These are phyloP conservation scores for Noctua janthina DNA, from an alignment of 2,888 invertebrate species.

Conservation along the genomic window DNA sequence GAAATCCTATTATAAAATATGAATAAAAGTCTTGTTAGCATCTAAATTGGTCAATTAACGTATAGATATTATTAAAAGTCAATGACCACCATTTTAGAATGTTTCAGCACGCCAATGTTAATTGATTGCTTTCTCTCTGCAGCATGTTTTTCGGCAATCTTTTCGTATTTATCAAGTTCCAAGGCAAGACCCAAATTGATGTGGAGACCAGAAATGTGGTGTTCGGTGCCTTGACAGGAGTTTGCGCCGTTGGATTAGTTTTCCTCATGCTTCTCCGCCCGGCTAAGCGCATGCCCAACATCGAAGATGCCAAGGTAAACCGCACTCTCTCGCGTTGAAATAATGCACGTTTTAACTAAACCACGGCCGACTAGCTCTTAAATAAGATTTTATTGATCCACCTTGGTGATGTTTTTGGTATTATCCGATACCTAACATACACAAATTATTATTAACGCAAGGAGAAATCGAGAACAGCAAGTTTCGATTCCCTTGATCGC, in stretches of 20 bases:
- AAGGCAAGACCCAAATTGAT: conserved; percentile 94
- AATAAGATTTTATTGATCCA: conserved; percentile 52
- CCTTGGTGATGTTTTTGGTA: conserved; percentile 53
- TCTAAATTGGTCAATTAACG: conserved; percentile 52
- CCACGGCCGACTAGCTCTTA: conserved; percentile 55
- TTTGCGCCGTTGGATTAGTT: conserved; percentile 93
- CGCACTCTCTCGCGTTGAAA: conserved; percentile 35
- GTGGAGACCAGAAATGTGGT: conserved; percentile 93
- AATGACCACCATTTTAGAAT: conserved; percentile 21
- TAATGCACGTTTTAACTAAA: conserved; percentile 40
- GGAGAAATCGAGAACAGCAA: conserved; percentile 33
- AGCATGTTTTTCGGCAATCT: conserved; percentile 98
- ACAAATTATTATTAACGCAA: conserved; percentile 37
- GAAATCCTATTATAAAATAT: conserved; percentile 29
- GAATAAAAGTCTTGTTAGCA: conserved; percentile 41
- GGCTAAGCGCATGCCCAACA: conserved; percentile 82
- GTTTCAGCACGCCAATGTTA: conserved; percentile 43
- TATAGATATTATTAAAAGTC: conserved; percentile 31
- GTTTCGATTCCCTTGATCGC: conserved; percentile 50
- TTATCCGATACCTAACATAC: conserved; percentile 40
- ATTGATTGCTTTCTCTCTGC: conserved; percentile 77
- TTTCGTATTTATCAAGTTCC: conserved; percentile 97
- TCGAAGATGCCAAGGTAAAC: conserved; percentile 86
- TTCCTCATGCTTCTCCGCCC: conserved; percentile 92
- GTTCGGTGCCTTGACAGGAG: conserved; percentile 94